Evolutionary conservation across 2,888 invertebrate genomes (phyloP).

Genomic region (Blera fallax): DNA sequence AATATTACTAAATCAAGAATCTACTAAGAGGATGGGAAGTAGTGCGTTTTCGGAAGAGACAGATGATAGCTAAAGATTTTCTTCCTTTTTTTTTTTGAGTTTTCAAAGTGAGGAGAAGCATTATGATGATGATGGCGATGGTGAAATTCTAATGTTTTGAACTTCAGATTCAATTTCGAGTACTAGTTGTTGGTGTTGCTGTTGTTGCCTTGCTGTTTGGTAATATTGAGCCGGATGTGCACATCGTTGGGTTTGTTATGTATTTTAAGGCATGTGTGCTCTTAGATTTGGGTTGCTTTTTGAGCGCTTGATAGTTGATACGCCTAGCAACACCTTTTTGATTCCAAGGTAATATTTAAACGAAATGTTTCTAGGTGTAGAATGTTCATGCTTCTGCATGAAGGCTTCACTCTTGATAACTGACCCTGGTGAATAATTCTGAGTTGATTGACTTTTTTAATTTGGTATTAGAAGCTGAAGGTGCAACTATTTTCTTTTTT

Average conservation of each 20-base stretch:
- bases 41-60: slow-evolving; percentile 44
- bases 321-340: not conserved
- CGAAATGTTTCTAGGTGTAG: not conserved
- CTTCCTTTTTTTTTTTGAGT: slow-evolving; percentile 29
- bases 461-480: not conserved
- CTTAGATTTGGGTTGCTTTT: not conserved
- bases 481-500: too few relatives aligned
- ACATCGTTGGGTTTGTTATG: not conserved
- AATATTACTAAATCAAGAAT: slow-evolving; percentile 29
- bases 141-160: slow-evolving; percentile 12
- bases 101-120: slow-evolving; percentile 25
- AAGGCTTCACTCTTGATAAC: not conserved
- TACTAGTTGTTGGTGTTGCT: not conserved
- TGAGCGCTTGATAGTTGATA: not conserved
- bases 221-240: slow-evolving; percentile 1
- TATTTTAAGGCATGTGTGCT: not conserved
- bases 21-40: not conserved
- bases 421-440: not conserved
- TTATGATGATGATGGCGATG: slow-evolving; percentile 5
- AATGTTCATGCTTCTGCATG: not conserved
- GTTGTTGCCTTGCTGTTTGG: not conserved
- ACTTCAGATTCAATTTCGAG: slow-evolving; percentile 40
- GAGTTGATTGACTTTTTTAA: not conserved
- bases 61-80: slow-evolving; percentile 29
- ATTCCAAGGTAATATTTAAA: not conserved